Conservation (phyloP, 2,888 invertebrate species). For the Nomada hirtipes region DNA sequence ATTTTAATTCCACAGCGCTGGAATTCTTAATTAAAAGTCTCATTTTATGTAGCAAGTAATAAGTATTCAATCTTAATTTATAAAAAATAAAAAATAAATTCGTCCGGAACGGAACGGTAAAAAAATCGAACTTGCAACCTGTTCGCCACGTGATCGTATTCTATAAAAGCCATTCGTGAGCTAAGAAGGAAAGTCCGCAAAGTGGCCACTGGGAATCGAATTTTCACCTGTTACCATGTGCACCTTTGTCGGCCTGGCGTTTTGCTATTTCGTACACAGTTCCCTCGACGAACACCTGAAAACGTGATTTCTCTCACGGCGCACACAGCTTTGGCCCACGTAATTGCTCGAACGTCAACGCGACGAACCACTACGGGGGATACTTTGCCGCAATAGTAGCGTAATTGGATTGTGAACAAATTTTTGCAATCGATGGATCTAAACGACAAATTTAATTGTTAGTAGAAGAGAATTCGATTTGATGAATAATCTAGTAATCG, state of each 20-base stretch:
- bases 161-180: not conserved
- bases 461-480: too few relatives aligned
- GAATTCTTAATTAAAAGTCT: not conserved
- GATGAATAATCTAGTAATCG: not conserved
- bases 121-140: conserved; percentile 36
- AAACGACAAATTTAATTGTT: too few relatives aligned
- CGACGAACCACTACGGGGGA: conserved; percentile 58
- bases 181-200: not conserved
- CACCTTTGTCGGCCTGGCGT: conserved; percentile 50
- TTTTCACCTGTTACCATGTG: conserved; percentile 45
- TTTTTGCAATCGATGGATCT: too few relatives aligned
- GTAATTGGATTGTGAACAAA: too few relatives aligned
- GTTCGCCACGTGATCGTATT: conserved; percentile 46
- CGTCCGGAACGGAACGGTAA: conserved; percentile 32
- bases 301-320: not conserved
- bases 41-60: too few relatives aligned
- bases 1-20: not conserved
- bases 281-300: conserved; percentile 40
- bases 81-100: conserved; percentile 7
- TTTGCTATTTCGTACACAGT: conserved; percentile 54
- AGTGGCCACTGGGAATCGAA: conserved; percentile 39
- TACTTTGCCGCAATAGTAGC: conserved; percentile 72
- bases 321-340: conserved; percentile 51
- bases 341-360: conserved; percentile 78
- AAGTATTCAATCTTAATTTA: too few relatives aligned